A percentile compares a stretch with the other conserved stretches of the same genome.
These are phyloP conservation scores for Gallinago stenura DNA, from an alignment of 2,797 vertebrate genomes.

Conservation along the genomic window DNA sequence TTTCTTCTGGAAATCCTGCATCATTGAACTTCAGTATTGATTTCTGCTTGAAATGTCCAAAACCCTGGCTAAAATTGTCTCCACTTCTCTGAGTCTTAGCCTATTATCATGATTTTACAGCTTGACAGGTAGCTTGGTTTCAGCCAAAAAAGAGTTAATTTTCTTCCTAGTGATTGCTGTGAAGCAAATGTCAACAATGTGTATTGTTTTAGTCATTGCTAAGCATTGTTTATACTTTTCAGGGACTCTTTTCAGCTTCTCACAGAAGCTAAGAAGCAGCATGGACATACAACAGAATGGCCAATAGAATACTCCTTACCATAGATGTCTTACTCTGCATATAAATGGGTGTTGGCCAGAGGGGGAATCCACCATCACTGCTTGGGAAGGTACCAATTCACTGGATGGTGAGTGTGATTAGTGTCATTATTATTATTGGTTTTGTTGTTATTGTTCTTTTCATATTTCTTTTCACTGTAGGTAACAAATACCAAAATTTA, in stretches of 20 bases:
- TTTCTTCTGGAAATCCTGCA: neutral
- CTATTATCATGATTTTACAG: neutral
- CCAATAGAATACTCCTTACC: neutral
- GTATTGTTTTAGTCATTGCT: neutral
- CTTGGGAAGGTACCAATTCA: neutral
- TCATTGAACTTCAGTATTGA: neutral
- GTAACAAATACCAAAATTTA: neutral
- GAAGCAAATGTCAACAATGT: neutral
- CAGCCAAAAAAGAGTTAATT: neutral
- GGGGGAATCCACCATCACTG: neutral
- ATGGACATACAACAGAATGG: neutral
- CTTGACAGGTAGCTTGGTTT: neutral
- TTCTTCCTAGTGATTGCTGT: neutral
- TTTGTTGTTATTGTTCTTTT: neutral
- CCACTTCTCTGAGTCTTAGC: neutral
- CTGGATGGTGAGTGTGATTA: neutral
- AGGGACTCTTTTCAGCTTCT: neutral
- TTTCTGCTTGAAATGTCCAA: neutral
- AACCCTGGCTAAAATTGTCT: neutral
- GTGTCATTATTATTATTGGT: neutral
- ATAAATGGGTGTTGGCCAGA: neutral
- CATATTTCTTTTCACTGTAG: neutral
- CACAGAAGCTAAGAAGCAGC: neutral
- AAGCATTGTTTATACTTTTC: neutral
- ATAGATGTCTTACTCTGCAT: neutral